A percentile compares a stretch with the other conserved stretches of the same genome.
Evolutionary conservation across 2,888 invertebrate genomes (phyloP).

Genomic region (Poecilobothrus nobilitatus): DNA sequence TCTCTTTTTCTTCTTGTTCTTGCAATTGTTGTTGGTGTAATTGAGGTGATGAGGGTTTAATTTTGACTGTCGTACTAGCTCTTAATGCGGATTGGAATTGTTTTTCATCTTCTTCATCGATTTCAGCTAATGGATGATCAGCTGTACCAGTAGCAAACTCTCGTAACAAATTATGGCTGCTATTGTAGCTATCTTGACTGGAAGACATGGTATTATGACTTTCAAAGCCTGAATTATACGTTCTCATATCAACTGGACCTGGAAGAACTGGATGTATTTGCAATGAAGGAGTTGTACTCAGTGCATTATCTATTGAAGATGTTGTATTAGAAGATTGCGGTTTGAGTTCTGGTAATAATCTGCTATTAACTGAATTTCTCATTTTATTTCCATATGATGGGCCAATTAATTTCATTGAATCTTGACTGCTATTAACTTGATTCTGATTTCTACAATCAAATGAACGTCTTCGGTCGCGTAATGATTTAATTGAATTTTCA

Average conservation of each 20-base stretch:
- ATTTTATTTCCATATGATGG: conserved; percentile 35
- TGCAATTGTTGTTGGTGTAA: conserved; percentile 13
- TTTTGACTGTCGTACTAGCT: conserved; percentile 47
- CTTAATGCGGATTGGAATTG: conserved; percentile 61
- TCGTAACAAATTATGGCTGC: conserved; percentile 53
- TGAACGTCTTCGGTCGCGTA: conserved; percentile 72
- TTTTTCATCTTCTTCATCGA: conserved; percentile 72
- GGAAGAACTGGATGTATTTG: conserved; percentile 64
- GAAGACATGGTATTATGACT: conserved; percentile 44
- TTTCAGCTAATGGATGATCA: conserved; percentile 61
- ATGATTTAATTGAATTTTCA: conserved; percentile 61
- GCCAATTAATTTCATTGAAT: conserved; percentile 28
- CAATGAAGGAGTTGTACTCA: conserved; percentile 35
- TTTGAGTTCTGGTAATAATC: conserved; percentile 40
- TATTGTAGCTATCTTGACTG: conserved; percentile 50
- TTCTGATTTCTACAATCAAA: conserved; percentile 50
- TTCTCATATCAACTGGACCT: conserved; percentile 84
- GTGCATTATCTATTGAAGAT: conserved; percentile 23
- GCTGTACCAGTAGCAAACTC: conserved; percentile 60
- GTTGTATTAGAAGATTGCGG: conserved; percentile 44
- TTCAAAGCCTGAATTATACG: conserved; percentile 56
- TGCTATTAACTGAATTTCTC: conserved; percentile 26
- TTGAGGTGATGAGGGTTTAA: conserved; percentile 31
- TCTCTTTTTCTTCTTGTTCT: not conserved
- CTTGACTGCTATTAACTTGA: conserved; percentile 20